phyloP scores from a whole-genome alignment of 2,113 vertebrate species.

The Puntigrus tetrazona region DNA sequence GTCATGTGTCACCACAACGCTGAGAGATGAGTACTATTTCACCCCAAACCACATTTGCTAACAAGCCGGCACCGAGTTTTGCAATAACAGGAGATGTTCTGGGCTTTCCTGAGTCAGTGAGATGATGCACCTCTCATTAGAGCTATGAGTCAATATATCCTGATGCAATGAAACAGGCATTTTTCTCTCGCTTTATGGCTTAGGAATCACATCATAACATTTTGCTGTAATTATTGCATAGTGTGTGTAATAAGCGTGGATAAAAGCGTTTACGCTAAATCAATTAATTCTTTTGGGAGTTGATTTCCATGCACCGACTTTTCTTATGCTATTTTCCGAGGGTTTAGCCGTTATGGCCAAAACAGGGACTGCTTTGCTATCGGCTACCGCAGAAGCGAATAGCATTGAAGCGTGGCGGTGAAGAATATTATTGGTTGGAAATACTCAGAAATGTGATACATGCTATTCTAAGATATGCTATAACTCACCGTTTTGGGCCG shows the following conservation, averaged over 20 bases:
- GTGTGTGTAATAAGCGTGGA: background rate
- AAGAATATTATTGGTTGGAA: background rate
- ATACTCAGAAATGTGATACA: too few species aligned
- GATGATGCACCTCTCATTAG: constrained; percentile 10
- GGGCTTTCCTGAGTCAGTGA: constrained; percentile 23
- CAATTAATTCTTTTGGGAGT: too few species aligned
- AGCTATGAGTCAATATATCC: constrained; percentile 8
- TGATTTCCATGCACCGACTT: background rate
- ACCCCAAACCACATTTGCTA: constrained; percentile 28
- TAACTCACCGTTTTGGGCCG: background rate
- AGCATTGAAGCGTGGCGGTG: background rate
- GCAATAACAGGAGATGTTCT: constrained; percentile 43
- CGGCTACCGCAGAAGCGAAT: background rate
- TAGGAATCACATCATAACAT: background rate
- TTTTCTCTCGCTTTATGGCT: background rate
- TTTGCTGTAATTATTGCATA: background rate
- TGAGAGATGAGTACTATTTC: constrained; percentile 36
- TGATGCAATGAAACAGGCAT: background rate
- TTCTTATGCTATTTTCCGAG: background rate
- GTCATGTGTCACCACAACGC: constrained; percentile 26
- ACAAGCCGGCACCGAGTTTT: constrained; percentile 26
- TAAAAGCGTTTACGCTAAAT: too few species aligned
- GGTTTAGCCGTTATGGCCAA: background rate
- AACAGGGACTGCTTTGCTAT: background rate
- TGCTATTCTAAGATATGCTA: background rate